A percentile compares a stretch with the other conserved stretches of the same genome.
Conservation (phyloP, 2,113 vertebrate genomes). For the Penelope pileata region DNA sequence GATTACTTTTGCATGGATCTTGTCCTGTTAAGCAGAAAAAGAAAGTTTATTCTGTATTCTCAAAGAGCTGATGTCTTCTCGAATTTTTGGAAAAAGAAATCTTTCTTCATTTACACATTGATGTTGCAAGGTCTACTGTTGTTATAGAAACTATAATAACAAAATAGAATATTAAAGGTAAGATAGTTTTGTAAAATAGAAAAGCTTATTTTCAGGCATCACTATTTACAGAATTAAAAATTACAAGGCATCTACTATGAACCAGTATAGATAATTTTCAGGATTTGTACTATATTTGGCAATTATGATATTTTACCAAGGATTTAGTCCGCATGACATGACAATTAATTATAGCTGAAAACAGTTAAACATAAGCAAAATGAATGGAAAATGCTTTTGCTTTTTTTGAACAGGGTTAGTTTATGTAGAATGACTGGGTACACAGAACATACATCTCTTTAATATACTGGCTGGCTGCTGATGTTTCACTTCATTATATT, state of each 20-base stretch:
- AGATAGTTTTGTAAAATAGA: constrained; percentile 23
- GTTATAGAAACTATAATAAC: background rate
- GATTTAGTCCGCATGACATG: constrained; percentile 83
- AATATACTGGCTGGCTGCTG: constrained; percentile 62
- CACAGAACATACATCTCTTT: constrained; percentile 79
- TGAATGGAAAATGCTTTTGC: constrained; percentile 76
- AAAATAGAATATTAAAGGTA: background rate
- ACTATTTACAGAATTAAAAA: background rate
- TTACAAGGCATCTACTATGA: background rate
- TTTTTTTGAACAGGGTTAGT: constrained; percentile 79
- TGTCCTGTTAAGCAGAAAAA: constrained; percentile 76
- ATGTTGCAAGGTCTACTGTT: constrained; percentile 9
- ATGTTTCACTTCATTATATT: constrained; percentile 53
- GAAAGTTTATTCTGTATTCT: background rate
- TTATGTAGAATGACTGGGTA: constrained; percentile 79
- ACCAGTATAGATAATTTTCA: constrained; percentile 41
- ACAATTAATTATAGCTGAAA: constrained; percentile 80
- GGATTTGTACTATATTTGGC: constrained; percentile 43
- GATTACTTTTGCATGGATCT: constrained; percentile 83
- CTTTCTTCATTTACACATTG: background rate
- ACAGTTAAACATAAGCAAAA: constrained; percentile 78
- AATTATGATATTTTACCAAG: constrained; percentile 63
- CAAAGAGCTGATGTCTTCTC: background rate
- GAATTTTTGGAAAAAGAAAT: background rate
- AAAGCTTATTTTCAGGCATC: constrained; percentile 17